phyloP scores from a whole-genome alignment of 2,888 invertebrate species.

The Epiblema foenella region DNA sequence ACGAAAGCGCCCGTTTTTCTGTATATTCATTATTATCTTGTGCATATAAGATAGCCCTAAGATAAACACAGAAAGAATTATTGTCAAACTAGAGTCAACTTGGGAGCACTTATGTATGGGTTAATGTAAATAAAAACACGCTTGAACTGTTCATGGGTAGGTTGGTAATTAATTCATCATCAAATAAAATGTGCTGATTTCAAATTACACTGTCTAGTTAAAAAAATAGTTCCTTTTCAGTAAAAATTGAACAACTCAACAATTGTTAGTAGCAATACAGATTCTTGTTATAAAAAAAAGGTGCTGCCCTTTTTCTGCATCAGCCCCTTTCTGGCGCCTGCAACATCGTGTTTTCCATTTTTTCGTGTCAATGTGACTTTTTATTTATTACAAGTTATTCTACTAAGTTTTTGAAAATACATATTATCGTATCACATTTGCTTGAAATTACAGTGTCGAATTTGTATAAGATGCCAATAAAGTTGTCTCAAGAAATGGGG shows the following conservation, averaged over 20 bases:
- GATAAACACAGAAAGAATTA: constrained; percentile 77
- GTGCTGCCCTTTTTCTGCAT: too few relatives aligned
- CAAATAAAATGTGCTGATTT: constrained; percentile 13
- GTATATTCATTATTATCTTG: constrained; percentile 77
- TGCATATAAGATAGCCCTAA: constrained; percentile 72
- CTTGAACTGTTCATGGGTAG: constrained; percentile 10
- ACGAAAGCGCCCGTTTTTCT: constrained; percentile 73
- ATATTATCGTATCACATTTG: too few relatives aligned
- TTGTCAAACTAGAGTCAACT: constrained; percentile 73
- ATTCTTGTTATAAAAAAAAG: too few relatives aligned
- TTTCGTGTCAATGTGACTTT: too few relatives aligned
- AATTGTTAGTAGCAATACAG: not conserved
- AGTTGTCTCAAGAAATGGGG: not conserved
- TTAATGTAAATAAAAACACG: constrained; percentile 65
- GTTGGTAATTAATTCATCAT: constrained; percentile 15
- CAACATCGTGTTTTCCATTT: too few relatives aligned
- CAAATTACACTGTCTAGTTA: constrained; percentile 13
- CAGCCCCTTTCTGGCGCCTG: too few relatives aligned
- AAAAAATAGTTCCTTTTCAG: not conserved
- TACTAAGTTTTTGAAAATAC: too few relatives aligned
- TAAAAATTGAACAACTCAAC: not conserved
- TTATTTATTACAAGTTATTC: too few relatives aligned
- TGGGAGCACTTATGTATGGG: constrained; percentile 65
- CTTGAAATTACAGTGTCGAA: not conserved
- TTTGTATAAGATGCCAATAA: not conserved